Evolutionary conservation across 2,797 vertebrate genomes (phyloP).

Genomic region (Alcedo quadribrachys): DNA sequence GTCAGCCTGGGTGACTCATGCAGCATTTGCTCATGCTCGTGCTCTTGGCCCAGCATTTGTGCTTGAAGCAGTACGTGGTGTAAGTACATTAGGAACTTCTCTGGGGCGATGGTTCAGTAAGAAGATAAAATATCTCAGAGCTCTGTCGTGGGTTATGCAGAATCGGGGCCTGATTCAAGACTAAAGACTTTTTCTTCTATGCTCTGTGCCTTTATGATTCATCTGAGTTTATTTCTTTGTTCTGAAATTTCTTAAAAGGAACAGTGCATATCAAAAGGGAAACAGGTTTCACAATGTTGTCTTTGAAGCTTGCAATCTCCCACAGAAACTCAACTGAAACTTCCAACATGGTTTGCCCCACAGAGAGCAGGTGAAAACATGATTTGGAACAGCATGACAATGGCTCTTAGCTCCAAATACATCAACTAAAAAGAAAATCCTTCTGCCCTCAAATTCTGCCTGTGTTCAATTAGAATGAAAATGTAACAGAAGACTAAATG

Average conservation of each 20-base stretch:
- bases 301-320: slow-evolving; percentile 49
- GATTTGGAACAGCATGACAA: background rate
- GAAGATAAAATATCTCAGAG: background rate
- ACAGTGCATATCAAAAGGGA: slow-evolving; percentile 16
- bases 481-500: background rate
- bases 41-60: background rate
- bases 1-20: background rate
- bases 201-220: slow-evolving; percentile 30
- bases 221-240: slow-evolving; percentile 43
- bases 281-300: slow-evolving; percentile 33
- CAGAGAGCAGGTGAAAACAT: background rate
- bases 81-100: background rate
- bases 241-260: slow-evolving; percentile 38
- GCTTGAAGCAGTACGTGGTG: background rate
- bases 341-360: background rate
- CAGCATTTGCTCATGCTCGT: fast-evolving
- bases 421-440: slow-evolving; percentile 38
- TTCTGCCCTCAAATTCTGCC: slow-evolving; percentile 40
- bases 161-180: background rate
- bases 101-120: background rate
- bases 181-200: background rate
- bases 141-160: background rate
- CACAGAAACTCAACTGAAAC: background rate
- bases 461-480: slow-evolving; percentile 5
- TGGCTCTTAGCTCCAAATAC: slow-evolving; percentile 29